Base-by-base conservation (phyloP, 2,888 invertebrate species). In the Caenorhabditis japonica region DNA sequence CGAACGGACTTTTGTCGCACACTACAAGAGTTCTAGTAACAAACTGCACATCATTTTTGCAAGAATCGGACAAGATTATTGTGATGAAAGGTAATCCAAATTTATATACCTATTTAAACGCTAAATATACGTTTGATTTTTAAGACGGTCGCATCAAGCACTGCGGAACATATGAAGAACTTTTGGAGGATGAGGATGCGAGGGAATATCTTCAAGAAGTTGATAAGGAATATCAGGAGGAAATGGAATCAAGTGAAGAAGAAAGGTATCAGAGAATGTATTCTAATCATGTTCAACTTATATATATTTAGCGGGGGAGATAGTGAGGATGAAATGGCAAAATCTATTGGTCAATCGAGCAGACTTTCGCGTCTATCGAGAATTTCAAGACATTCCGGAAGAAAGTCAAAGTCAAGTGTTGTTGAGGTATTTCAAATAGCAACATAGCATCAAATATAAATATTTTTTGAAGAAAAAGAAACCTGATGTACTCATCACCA, bases 41-140 rank as follows among this genome's bases (percentile, higher is more conserved):
- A 0, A 97, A 99, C 88, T 93, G 94, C 80, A 93, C 97, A 52
- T 94, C 95, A 8, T 96, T 94, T 89, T 90, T 99, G 82, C 93
- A 95, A 0, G 92, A 94, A 86, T 93, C 94, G 0, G 94, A 97
- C 89, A 91, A 93, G 84, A 94, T 99, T 79, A 89, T 95, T 76
- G 97, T 97, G 4, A 89, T 99, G 86, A 93, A 92, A 85, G 91
- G 82, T 81, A 84, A 84, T 12, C 27, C 10, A 25, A 19, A 36
- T 39, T 3, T 52, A 23, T 7, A 30, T 34, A 1, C 1, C 2
- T 60, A 41, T 39, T 36, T 25, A 15, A n/a, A n/a, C n/a, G n/a
- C n/a, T n/a, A n/a, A n/a, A n/a, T n/a, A n/a, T n/a, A n/a, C n/a
- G n/a, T n/a, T 25, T 10, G 38, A 33, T 1, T 27, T 44, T 66